A percentile compares a stretch with the other conserved stretches of the same genome.
Evolutionary conservation across 2,113 vertebrate genomes (phyloP).

Genomic region (Tachysurus fulvidraco): DNA sequence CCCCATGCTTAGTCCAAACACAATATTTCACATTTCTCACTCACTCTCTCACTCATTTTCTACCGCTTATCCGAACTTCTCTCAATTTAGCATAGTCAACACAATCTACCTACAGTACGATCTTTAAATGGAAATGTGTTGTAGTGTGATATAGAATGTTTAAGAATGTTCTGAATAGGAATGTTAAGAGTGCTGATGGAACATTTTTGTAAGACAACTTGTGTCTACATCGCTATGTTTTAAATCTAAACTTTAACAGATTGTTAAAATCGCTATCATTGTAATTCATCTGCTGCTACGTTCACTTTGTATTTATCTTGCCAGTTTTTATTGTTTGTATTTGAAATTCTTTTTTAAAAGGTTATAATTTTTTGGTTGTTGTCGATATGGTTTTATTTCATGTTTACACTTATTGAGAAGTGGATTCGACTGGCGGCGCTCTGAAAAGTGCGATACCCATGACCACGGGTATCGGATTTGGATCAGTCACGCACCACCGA

Average conservation of each 20-base stretch:
- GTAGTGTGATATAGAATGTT: neutral
- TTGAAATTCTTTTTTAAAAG: slow-evolving; percentile 36
- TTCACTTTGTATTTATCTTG: neutral
- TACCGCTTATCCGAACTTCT: too few relatives aligned
- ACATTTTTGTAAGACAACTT: neutral
- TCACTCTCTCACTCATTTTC: too few relatives aligned
- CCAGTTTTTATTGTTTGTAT: neutral
- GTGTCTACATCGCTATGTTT: neutral
- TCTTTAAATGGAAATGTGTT: neutral
- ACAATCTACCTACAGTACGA: neutral
- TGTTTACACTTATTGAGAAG: slow-evolving; percentile 54
- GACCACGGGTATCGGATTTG: too few relatives aligned
- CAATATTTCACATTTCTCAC: neutral
- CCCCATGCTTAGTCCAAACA: neutral
- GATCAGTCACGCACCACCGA: too few relatives aligned
- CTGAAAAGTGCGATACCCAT: too few relatives aligned
- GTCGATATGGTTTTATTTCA: slow-evolving; percentile 47
- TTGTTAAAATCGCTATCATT: neutral
- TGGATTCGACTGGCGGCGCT: too few relatives aligned
- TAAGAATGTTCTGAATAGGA: neutral
- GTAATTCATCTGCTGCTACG: neutral
- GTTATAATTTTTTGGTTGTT: slow-evolving; percentile 64
- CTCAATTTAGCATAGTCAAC: neutral
- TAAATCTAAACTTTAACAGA: neutral
- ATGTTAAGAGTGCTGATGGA: neutral